A percentile compares a stretch with the other conserved stretches of the same genome.
Evolutionary conservation across 2,888 invertebrate genomes (phyloP).

Genomic region (Drosophila nr. fundita): DNA sequence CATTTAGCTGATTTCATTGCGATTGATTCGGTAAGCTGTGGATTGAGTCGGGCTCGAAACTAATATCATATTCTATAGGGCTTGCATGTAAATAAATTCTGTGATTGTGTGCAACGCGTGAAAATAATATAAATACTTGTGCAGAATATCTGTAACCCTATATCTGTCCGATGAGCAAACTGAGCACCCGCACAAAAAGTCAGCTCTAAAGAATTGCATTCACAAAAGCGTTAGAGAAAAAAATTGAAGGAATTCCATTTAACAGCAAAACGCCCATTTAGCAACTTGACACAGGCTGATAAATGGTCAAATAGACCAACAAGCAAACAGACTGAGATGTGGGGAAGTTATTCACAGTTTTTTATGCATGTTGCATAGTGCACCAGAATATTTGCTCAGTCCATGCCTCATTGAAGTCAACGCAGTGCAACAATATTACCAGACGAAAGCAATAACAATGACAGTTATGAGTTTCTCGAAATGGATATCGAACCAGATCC

Average conservation of each 20-base stretch:
- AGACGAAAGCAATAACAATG: constrained; percentile 58
- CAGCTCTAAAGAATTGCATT: constrained; percentile 15
- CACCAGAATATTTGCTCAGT: constrained; percentile 40
- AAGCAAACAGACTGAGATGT: constrained; percentile 3
- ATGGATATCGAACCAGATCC: constrained; percentile 19
- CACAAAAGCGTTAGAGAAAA: constrained; percentile 13
- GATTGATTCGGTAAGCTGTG: constrained; percentile 32
- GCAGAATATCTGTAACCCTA: neutral
- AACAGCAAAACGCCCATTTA: constrained; percentile 63
- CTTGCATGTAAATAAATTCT: neutral
- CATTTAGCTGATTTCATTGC: constrained; percentile 40
- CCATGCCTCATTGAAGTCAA: constrained; percentile 63
- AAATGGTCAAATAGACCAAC: constrained; percentile 45
- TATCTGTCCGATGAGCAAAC: neutral
- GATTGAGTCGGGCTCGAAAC: neutral
- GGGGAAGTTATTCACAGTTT: constrained; percentile 12
- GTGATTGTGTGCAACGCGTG: neutral
- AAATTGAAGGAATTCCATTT: constrained; percentile 44
- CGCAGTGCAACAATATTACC: constrained; percentile 62
- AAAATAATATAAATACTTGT: too few species aligned
- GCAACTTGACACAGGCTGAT: constrained; percentile 59
- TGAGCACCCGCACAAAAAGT: neutral
- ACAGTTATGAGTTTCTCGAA: constrained; percentile 63
- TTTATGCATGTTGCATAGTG: constrained; percentile 24
- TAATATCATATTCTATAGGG: neutral